Conservation (phyloP, 1,140 invertebrate species). For the Pachypsylla venusta region DNA sequence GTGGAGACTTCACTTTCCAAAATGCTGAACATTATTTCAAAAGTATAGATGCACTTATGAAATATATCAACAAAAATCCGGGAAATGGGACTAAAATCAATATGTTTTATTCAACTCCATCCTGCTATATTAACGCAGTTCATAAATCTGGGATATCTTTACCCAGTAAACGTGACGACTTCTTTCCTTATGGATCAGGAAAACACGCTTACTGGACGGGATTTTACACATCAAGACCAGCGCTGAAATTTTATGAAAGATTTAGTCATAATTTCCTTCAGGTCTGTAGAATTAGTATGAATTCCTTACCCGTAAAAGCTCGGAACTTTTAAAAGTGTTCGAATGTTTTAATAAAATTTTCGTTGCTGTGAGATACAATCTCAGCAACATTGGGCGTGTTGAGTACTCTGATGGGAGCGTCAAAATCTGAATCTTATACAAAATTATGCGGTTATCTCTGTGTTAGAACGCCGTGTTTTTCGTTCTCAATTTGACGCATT, state of each 20-base stretch:
- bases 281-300: too few relatives aligned
- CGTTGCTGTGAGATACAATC: too few relatives aligned
- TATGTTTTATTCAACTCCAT: conserved; percentile 60
- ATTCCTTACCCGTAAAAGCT: too few relatives aligned
- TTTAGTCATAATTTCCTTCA: neutral
- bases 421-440: too few relatives aligned
- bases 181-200: conserved; percentile 57
- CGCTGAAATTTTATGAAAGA: conserved; percentile 39
- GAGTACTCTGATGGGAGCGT: too few relatives aligned
- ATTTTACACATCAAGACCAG: conserved; percentile 59
- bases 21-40: conserved; percentile 44
- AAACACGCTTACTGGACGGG: conserved; percentile 64
- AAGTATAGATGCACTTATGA: conserved; percentile 50
- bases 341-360: too few relatives aligned
- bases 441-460: too few relatives aligned
- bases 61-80: conserved; percentile 36
- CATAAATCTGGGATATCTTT: conserved; percentile 33
- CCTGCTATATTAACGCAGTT: conserved; percentile 53
- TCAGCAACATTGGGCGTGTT: too few relatives aligned
- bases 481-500: too few relatives aligned
- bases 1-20: conserved; percentile 49
- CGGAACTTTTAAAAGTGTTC: too few relatives aligned
- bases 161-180: conserved; percentile 46
- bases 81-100: conserved; percentile 38
- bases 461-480: too few relatives aligned